These are phyloP conservation scores for Syrmaticus mikado DNA, from an alignment of 2,113 vertebrate genomes.

Conservation along the genomic window DNA sequence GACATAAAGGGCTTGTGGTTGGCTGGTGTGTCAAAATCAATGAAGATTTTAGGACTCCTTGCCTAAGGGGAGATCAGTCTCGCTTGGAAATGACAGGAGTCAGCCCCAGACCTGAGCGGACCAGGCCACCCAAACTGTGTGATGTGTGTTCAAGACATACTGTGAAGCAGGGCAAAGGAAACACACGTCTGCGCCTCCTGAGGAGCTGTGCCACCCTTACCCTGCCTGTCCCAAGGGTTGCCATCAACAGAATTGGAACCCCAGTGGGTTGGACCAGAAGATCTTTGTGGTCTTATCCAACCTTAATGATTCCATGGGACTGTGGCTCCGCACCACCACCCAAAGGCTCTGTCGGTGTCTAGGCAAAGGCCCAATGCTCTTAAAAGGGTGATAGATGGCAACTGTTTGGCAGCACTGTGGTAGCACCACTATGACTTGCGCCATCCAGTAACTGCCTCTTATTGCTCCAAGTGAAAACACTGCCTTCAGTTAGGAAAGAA, in stretches of 20 bases:
- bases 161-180: background rate
- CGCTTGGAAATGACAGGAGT: background rate
- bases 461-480: background rate
- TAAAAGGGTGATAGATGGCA: background rate
- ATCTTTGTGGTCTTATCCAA: too few species aligned
- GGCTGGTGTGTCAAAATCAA: background rate
- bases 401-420: background rate
- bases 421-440: fast-evolving
- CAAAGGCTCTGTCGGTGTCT: fast-evolving
- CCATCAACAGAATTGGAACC: fast-evolving
- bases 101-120: background rate
- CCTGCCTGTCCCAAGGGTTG: fast-evolving
- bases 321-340: background rate
- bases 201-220: background rate
- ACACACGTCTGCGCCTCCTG: background rate
- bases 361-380: background rate
- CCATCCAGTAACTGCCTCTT: background rate
- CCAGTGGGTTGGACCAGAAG: background rate
- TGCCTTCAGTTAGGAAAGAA: background rate
- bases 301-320: background rate
- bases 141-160: fast-evolving
- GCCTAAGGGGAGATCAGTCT: background rate
- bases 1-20: background rate
- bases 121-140: background rate
- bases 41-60: background rate